phyloP scores from a whole-genome alignment of 2,888 invertebrate genomes.

The Drosophila koepferae region DNA sequence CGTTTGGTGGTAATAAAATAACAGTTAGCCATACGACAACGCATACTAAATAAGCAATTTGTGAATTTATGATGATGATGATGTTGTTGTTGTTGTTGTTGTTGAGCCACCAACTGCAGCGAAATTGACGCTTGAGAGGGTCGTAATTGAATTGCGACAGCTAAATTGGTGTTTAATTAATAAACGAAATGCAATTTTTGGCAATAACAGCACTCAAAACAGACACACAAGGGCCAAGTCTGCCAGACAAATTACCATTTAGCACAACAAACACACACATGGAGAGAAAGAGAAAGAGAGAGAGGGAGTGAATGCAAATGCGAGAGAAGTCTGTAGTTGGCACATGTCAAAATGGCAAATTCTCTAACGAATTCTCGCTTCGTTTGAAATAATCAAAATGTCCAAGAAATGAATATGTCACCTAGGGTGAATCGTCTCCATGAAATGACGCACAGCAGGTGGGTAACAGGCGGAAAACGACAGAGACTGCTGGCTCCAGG shows the following conservation, averaged over 20 bases:
- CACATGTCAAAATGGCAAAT: constrained; percentile 57
- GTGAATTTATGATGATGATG: constrained; percentile 13
- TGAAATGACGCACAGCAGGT: constrained; percentile 45
- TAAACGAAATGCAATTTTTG: constrained; percentile 78
- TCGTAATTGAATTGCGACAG: constrained; percentile 70
- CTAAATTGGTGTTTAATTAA: constrained; percentile 77
- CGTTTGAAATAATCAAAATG: constrained; percentile 77
- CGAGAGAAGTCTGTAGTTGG: constrained; percentile 6
- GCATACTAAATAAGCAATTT: constrained; percentile 39
- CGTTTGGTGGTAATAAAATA: constrained; percentile 1
- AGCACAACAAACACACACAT: constrained; percentile 14
- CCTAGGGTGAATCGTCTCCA: constrained; percentile 56
- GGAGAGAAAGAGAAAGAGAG: not conserved
- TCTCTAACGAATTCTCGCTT: constrained; percentile 58
- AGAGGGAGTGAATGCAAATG: not conserved
- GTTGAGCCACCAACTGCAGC: constrained; percentile 30
- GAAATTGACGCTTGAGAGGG: constrained; percentile 12
- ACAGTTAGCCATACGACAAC: constrained; percentile 7
- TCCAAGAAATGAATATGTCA: constrained; percentile 74
- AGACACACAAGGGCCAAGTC: constrained; percentile 41
- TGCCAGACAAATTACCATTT: constrained; percentile 73
- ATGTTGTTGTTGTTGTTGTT: constrained; percentile 29
- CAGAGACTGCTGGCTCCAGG: constrained; percentile 35
- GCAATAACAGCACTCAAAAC: constrained; percentile 30
- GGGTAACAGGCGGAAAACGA: constrained; percentile 34